Base-by-base conservation (phyloP, 2,113 vertebrate genomes). In the Mastomys coucha region DNA sequence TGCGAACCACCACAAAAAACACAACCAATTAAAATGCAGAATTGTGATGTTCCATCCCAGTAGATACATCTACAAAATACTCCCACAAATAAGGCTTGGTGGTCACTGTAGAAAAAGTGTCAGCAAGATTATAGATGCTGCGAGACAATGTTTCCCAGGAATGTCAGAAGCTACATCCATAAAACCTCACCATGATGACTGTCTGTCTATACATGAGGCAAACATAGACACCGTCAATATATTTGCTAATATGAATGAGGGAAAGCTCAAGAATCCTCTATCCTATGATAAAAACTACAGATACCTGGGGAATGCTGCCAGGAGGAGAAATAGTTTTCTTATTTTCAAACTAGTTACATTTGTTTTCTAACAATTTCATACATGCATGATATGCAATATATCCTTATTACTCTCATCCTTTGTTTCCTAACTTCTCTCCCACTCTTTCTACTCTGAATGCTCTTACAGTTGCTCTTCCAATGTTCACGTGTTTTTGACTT, bases 171-270 rank as follows among this genome's bases (percentile, higher is more conserved):
- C 22, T 63, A 42, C 3, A 39, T 24, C 13, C 13, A 39, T 82
- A 63, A 84, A 84, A 60, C 6, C 22, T 63, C 24, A 84, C 12
- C n/a, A 9, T 14, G 13, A 28, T 42, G 22, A 16, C 22, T 60
- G 7, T n/a, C 22, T 60, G 7, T n/a, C 36, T 60, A 60, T 26
- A 84, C n/a, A 17, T 39, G 56, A 42, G 12, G 7, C 60, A 24
- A 84, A 42, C 56, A 39, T 26, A 26, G 51, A 58, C 8, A 56
- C 11, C 33, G 4, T 5, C 39, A 82, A 26, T 2, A 84, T 5
- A 28, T n/a, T 28, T 63, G 13, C 6, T 28, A 28, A 28, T 9
- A 4, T 16, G 13, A 28, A 16, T 0, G 1, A 12, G 7, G 36
- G 12, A 82, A 60, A 39, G 6, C n/a, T 3, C 16, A 63, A 60